phyloP scores from a whole-genome alignment of 2,888 invertebrate genomes.

The Mythimna vitellina region DNA sequence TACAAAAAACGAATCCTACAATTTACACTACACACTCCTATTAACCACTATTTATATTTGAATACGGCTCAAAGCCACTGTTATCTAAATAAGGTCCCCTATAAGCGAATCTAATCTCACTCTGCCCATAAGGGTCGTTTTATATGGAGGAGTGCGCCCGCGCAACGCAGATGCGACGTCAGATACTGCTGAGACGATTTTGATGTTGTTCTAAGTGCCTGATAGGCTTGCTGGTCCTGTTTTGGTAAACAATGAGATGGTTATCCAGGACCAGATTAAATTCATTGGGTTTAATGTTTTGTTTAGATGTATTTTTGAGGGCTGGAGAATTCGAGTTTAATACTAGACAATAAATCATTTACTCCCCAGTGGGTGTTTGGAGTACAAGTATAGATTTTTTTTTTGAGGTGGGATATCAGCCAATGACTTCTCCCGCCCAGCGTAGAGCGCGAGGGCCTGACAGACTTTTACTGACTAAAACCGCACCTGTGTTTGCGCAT shows the following conservation, averaged over 20 bases:
- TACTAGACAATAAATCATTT: too few relatives aligned
- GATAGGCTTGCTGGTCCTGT: constrained; percentile 70
- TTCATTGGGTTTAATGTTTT: constrained; percentile 12
- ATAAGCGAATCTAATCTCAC: constrained; percentile 77
- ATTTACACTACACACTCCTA: constrained; percentile 6
- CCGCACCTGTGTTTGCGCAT: too few relatives aligned
- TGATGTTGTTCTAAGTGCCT: constrained; percentile 80
- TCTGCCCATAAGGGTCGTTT: constrained; percentile 73
- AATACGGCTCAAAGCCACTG: constrained; percentile 40
- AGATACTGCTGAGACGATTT: constrained; percentile 78
- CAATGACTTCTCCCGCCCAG: too few relatives aligned
- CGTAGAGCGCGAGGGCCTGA: too few relatives aligned
- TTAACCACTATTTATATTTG: constrained; percentile 55
- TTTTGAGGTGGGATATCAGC: too few relatives aligned
- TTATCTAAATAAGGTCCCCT: constrained; percentile 45
- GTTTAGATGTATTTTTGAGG: background rate
- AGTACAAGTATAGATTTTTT: too few relatives aligned
- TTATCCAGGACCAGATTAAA: constrained; percentile 42
- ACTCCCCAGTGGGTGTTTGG: too few relatives aligned
- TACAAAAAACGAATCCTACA: too few relatives aligned
- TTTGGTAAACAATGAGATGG: constrained; percentile 66
- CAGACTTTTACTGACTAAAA: too few relatives aligned
- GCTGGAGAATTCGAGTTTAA: too few relatives aligned
- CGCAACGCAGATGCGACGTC: constrained; percentile 72
- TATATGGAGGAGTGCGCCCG: constrained; percentile 67